Evolutionary conservation across 2,888 invertebrate genomes (phyloP).

Genomic region (Drosophila affinis): DNA sequence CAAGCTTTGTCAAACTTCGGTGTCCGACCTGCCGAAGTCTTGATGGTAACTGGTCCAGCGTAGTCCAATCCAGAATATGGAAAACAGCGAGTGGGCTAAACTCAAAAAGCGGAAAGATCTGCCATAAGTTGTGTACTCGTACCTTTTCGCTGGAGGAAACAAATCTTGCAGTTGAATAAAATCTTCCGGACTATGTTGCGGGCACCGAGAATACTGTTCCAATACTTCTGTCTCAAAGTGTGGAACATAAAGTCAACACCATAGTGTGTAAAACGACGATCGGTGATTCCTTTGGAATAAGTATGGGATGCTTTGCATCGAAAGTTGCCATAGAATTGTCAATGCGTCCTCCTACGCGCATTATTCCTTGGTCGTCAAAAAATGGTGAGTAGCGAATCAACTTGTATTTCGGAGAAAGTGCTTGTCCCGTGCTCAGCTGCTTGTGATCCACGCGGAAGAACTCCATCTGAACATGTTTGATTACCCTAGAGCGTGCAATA

Average conservation of each 20-base stretch:
- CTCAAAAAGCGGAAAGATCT: no score
- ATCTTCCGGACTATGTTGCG: not conserved
- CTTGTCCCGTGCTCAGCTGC: not conserved
- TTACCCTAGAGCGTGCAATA: not conserved
- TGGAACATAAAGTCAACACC: no score
- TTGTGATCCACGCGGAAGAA: not conserved
- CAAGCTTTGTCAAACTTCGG: no score
- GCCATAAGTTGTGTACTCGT: conserved; percentile 2
- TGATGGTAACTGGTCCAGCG: not conserved
- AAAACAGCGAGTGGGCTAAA: not conserved
- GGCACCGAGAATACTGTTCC: no score
- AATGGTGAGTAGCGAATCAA: no score
- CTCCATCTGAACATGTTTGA: not conserved
- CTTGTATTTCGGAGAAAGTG: not conserved
- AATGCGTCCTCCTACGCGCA: no score
- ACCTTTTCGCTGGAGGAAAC: not conserved
- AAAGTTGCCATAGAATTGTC: no score
- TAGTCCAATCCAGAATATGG: conserved; percentile 1
- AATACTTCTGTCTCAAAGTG: no score
- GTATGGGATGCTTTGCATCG: no score
- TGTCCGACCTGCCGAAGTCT: not conserved
- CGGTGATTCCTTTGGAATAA: no score
- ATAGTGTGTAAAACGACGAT: no score
- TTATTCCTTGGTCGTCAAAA: no score
- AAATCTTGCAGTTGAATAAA: conserved; percentile 4